Percentiles rank a stretch among this genome's conserved stretches.
phyloP scores from a whole-genome alignment of 2,797 vertebrate genomes.

The Oreochromis mossambicus region DNA sequence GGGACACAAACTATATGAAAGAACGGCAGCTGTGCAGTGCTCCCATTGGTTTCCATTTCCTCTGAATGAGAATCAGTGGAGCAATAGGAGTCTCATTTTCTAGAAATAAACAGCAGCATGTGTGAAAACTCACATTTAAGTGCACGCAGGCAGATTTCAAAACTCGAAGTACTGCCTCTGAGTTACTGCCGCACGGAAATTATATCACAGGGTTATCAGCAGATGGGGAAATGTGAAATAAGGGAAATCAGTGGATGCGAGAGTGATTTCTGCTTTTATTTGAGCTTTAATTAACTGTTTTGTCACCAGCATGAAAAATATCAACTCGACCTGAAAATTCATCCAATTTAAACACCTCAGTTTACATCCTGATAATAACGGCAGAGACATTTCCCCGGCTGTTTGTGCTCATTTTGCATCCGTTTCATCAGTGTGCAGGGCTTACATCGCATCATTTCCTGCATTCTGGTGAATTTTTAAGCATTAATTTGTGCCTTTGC shows the following conservation, averaged over 20 bases:
- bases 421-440: background rate
- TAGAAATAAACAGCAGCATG: background rate
- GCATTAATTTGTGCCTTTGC: background rate
- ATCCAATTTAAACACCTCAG: background rate
- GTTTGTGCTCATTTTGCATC: background rate
- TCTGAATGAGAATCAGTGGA: background rate
- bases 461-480: background rate
- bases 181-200: background rate
- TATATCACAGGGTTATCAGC: background rate
- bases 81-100: background rate
- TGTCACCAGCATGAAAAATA: background rate
- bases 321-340: background rate
- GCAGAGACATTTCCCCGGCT: background rate
- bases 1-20: background rate
- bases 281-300: background rate
- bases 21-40: background rate
- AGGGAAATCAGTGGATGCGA: background rate
- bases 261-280: background rate
- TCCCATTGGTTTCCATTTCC: background rate
- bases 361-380: background rate
- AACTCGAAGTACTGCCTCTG: background rate
- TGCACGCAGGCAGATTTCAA: background rate
- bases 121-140: background rate
- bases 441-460: background rate
- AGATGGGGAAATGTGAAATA: background rate